Percentiles rank a stretch among this genome's conserved stretches.
phyloP scores from a whole-genome alignment of 35 echinoderm and acorn worm species.

The Eucidaris tribuloides region DNA sequence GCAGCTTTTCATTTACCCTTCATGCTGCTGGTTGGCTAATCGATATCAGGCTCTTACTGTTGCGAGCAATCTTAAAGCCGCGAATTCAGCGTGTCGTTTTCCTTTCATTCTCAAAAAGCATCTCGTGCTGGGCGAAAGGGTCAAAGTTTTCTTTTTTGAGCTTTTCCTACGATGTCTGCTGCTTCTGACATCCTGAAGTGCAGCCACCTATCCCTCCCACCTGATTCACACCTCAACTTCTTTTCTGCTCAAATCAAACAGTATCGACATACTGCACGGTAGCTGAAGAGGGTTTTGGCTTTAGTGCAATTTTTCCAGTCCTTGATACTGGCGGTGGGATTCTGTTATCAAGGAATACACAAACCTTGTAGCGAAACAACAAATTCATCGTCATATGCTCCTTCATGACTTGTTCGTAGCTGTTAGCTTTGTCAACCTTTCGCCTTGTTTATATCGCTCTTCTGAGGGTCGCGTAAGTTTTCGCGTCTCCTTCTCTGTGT shows the following conservation, averaged over 20 bases:
- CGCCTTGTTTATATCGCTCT: slow-evolving; percentile 45
- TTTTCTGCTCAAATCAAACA: slow-evolving; percentile 45
- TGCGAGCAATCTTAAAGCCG: too few relatives aligned
- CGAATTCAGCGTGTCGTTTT: too few relatives aligned
- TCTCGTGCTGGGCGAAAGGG: too few relatives aligned
- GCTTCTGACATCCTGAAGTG: slow-evolving; percentile 43
- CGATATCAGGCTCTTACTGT: too few relatives aligned
- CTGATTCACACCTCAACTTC: neutral
- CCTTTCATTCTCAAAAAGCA: too few relatives aligned
- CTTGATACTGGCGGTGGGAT: slow-evolving; percentile 24
- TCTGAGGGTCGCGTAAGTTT: slow-evolving; percentile 37
- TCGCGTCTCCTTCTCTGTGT: slow-evolving; percentile 5
- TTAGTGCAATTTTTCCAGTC: slow-evolving; percentile 40
- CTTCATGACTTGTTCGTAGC: slow-evolving; percentile 49
- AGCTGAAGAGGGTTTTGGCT: slow-evolving; percentile 53
- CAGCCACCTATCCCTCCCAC: slow-evolving; percentile 1
- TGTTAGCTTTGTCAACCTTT: slow-evolving; percentile 47
- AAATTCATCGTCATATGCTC: slow-evolving; percentile 61
- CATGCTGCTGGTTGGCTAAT: too few relatives aligned
- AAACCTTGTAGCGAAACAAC: neutral
- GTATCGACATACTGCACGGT: slow-evolving; percentile 52
- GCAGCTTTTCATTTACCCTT: too few relatives aligned
- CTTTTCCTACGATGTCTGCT: too few relatives aligned
- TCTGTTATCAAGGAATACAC: slow-evolving; percentile 43
- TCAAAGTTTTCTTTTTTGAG: too few relatives aligned